Base-by-base conservation (phyloP, 92 coral and sea anemone species). In the Epizoanthus rinbou region DNA sequence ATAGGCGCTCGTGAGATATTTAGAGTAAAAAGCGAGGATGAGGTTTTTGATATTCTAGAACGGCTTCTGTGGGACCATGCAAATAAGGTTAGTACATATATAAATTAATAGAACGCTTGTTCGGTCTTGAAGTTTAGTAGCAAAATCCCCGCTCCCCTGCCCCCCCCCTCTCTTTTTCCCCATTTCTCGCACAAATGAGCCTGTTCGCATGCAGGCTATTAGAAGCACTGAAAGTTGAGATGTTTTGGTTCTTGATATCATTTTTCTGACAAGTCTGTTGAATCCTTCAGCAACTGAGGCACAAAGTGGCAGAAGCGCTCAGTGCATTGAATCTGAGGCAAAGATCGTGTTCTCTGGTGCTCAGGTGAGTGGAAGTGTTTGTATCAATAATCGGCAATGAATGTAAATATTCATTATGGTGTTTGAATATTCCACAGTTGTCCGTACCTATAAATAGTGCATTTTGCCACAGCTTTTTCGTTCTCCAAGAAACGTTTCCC, bases 21-120 rank as follows among this genome's bases (percentile, higher is more conserved):
- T 79, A 91, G 73, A 54, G 87, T 93, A 28, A 66, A 74, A 76
- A 76, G 73, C 57, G 79, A 82, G 9, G 99, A 94, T 41, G 94
- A 90, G 33, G 92, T 94, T 35, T 97, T 97, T 57, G 93, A 87
- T 59, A 83, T 88, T 43, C 80, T 97, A 41, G 98, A 94, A 57
- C 76, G 88, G 62, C 64, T 94, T 39, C 86, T 97, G 4, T 97
- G 99, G 99, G 99, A 97, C 81, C 98, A 97, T 62, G 96, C 99
- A 13, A 91, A 94, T 73, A 93, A 89, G 92, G 98, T 93, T 66
- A 11, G 84, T 75, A 57, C 6, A 8, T 18, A 4, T 37, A 81
- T 16, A 16, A 9, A 31, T 15, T 16, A 3, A 67, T 47, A 14
- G 66, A 28, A 8, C 11, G 57, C 19, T 83, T 6, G 57, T 69